phyloP scores from a whole-genome alignment of 2,113 vertebrate species.

The Marcusenius ussheri region DNA sequence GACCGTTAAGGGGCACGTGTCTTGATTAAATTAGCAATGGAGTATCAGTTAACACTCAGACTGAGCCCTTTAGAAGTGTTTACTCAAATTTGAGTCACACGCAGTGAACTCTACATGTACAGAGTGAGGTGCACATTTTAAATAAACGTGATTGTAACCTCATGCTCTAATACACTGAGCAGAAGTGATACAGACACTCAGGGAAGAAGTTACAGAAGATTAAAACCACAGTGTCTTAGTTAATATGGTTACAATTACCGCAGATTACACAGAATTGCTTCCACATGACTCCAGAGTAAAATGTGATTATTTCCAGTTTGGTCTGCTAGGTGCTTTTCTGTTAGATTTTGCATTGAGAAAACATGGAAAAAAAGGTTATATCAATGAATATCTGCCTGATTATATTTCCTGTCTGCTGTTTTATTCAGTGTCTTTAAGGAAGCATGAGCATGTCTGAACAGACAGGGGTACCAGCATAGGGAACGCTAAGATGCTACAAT shows the following conservation, averaged over 20 bases:
- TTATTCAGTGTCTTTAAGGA: constrained; percentile 18
- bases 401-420: constrained; percentile 48
- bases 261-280: constrained; percentile 79
- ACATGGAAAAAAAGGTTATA: constrained; percentile 24
- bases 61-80: not conserved
- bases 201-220: constrained; percentile 73
- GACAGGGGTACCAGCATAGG: not conserved
- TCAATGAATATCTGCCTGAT: constrained; percentile 33
- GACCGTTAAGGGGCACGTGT: not conserved
- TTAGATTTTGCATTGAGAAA: constrained; percentile 47
- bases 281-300: constrained; percentile 75
- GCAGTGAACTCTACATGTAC: constrained; percentile 51
- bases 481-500: not conserved
- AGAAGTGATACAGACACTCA: constrained; percentile 70
- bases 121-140: constrained; percentile 49
- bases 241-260: constrained; percentile 79
- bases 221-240: constrained; percentile 79
- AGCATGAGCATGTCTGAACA: not conserved
- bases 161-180: not conserved
- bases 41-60: not conserved
- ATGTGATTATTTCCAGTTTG: constrained; percentile 73
- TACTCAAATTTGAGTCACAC: not conserved
- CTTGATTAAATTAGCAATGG: not conserved
- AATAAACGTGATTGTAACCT: not conserved
- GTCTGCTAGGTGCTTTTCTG: constrained; percentile 77